phyloP scores from a whole-genome alignment of 1,140 invertebrate genomes.

The Drosophila neocordata region DNA sequence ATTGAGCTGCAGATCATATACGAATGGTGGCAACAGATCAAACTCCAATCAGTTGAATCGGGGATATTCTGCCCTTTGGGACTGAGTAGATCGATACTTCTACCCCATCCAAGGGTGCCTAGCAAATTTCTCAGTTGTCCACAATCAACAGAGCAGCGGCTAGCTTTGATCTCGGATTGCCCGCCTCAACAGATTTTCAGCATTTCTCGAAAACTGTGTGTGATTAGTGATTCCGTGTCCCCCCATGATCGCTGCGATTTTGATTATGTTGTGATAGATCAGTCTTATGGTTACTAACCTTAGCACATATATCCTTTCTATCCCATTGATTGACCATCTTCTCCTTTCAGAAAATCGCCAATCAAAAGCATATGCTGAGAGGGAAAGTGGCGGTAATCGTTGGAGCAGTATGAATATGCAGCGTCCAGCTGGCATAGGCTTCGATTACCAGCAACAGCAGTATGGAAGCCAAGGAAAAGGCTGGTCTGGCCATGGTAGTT shows the following conservation, averaged over 20 bases:
- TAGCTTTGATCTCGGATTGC: conserved; percentile 44
- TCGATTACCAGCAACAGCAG: neutral
- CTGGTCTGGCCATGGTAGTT: conserved; percentile 53
- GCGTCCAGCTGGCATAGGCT: conserved; percentile 56
- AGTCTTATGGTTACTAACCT: conserved; percentile 63
- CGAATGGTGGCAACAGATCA: conserved; percentile 52
- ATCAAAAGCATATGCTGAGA: conserved; percentile 37
- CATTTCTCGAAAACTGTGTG: conserved; percentile 53
- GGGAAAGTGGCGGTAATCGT: conserved; percentile 45
- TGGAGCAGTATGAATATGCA: conserved; percentile 75
- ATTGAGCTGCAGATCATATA: conserved; percentile 39
- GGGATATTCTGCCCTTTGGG: conserved; percentile 83
- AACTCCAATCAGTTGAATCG: neutral
- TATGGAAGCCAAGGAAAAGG: neutral
- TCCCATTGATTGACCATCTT: neutral
- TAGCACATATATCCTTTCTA: neutral
- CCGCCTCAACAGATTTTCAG: conserved; percentile 55
- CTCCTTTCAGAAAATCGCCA: conserved; percentile 56
- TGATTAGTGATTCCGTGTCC: conserved; percentile 31
- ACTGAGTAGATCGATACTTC: conserved; percentile 84
- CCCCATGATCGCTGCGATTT: conserved; percentile 56
- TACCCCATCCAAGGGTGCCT: conserved; percentile 85
- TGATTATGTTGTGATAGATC: conserved; percentile 37
- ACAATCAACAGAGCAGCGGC: neutral
- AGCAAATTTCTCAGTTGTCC: conserved; percentile 87